phyloP scores from a whole-genome alignment of 2,797 vertebrate species.

The Sebastes iracundus region DNA sequence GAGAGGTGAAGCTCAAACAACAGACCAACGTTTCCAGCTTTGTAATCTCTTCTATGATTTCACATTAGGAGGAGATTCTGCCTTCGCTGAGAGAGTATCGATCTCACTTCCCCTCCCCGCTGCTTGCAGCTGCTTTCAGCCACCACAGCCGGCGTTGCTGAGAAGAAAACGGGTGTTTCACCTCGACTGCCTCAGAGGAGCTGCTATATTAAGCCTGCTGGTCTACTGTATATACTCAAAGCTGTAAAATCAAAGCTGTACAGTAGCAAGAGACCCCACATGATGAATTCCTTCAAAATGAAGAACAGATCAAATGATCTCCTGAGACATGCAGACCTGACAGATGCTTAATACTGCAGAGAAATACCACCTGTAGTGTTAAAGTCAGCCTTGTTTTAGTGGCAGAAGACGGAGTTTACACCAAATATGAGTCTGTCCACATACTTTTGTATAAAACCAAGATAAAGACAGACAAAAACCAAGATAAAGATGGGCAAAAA shows the following conservation, averaged over 20 bases:
- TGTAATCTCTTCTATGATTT: slow-evolving; percentile 23
- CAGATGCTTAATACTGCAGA: not conserved
- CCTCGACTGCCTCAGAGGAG: slow-evolving; percentile 29
- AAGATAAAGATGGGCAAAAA: too few relatives aligned
- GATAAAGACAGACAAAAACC: too few relatives aligned
- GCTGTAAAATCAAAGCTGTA: slow-evolving; percentile 30
- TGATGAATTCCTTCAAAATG: slow-evolving; percentile 14
- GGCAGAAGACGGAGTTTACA: not conserved
- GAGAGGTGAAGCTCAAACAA: not conserved
- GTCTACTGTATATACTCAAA: not conserved
- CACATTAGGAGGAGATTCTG: slow-evolving; percentile 19
- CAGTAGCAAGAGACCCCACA: not conserved
- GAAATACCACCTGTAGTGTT: not conserved
- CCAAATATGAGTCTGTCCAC: too few relatives aligned
- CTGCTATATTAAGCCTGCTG: slow-evolving; percentile 35
- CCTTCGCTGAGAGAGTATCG: slow-evolving; percentile 21
- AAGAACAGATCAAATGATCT: not conserved
- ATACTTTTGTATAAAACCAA: too few relatives aligned
- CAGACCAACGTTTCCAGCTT: not conserved
- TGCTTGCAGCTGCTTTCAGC: slow-evolving; percentile 23
- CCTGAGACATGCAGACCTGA: not conserved
- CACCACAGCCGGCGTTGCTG: not conserved
- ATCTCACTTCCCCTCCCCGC: slow-evolving; percentile 1
- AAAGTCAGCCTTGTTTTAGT: not conserved
- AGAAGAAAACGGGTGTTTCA: slow-evolving; percentile 45